Conservation (phyloP, 2,797 vertebrate species). For the Aquila chrysaetos region DNA sequence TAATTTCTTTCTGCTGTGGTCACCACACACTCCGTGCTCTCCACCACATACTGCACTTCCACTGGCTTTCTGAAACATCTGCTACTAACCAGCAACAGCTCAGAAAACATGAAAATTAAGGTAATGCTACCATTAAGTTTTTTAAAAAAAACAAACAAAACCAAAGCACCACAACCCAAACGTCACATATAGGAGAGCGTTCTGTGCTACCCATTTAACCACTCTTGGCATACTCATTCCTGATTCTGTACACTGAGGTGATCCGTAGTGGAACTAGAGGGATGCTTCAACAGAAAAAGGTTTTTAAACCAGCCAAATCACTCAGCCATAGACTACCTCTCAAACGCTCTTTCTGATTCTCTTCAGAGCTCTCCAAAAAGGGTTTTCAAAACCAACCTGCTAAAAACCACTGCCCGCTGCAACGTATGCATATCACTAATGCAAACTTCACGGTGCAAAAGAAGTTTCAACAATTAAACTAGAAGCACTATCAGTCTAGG, state of each 20-base stretch:
- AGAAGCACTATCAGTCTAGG: too few relatives aligned
- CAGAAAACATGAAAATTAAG: neutral
- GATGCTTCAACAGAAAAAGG: neutral
- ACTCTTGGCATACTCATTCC: neutral
- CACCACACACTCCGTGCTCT: neutral
- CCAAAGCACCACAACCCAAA: neutral
- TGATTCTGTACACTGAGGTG: neutral
- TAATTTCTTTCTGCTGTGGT: neutral
- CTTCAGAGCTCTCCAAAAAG: neutral
- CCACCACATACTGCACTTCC: neutral
- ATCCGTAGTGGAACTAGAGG: neutral
- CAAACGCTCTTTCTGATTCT: neutral
- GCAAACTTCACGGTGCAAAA: accelerated
- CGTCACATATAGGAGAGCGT: accelerated
- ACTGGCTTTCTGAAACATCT: neutral
- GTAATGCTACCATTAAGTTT: neutral
- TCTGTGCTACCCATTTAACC: neutral
- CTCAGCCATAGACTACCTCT: neutral
- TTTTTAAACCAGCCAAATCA: neutral
- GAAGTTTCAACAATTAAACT: too few relatives aligned
- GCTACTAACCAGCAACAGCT: neutral
- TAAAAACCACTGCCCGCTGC: neutral
- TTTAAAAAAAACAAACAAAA: neutral
- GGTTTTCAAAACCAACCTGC: neutral
- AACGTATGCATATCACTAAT: accelerated